Evolutionary conservation across 2,888 invertebrate species (phyloP), one percentile per base, ranked within the genome.

Genomic region (Bibio marci): DNA sequence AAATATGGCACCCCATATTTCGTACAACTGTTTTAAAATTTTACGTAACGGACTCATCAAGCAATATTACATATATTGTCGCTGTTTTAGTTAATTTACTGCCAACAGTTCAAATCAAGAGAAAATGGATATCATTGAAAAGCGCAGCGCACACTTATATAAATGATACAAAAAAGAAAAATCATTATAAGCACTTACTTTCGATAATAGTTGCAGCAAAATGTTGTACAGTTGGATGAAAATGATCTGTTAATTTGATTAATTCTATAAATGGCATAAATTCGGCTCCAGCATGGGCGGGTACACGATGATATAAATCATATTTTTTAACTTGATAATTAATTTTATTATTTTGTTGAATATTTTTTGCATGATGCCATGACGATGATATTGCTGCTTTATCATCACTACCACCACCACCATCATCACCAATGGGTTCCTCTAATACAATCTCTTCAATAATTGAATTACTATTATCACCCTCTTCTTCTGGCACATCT

Each of bases 161-260:
- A 27, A 37, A 35, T 32, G 19, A 28, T 30, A 22, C 22, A 36
- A 46, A 19, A 25, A 35, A 25, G 30, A 31, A 27, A 28, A 41
- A 27, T 5, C 5, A 13, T n/a, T n/a, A 22, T 26, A 41, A 41
- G 12, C 40, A 57, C 62, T 59, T 50, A 77, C 80, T 76, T 45
- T 76, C 64, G 0, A 87, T 54, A 5, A 97, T 64, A 47, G 75
- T 80, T 34, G 73, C 69, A 0, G 94, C 88, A 63, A 92, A 97
- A 41, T 94, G 64, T 35, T 80, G 70, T 2, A 94, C 87, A 1
- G 88, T 82, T 0, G 97, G 97, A 63, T 98, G 97, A 57, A 75
- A 91, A 58, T 97, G 91, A 1, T 65, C 54, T 1, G 67, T 59
- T 2, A 97, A 64, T 1, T 71, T 58, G 10, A 68, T 47, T n/a